A percentile compares a stretch with the other conserved stretches of the same genome.
Conservation (phyloP, 2,888 invertebrate genomes). For the Dolichopus griseipennis region DNA sequence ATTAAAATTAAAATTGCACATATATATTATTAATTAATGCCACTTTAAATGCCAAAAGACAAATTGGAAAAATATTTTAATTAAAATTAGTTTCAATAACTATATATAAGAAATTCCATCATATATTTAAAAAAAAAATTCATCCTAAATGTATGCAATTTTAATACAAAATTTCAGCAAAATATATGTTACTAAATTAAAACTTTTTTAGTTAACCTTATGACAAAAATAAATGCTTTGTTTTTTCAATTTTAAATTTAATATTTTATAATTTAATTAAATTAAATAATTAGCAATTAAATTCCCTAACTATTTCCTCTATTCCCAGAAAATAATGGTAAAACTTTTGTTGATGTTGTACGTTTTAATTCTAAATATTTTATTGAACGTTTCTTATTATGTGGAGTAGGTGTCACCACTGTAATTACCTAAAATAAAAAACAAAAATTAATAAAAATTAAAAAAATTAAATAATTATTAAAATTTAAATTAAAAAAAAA, state of each 20-base stretch:
- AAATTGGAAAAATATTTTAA: too few relatives aligned
- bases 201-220: background rate
- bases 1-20: too few relatives aligned
- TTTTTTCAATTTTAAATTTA: background rate
- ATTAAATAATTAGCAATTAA: background rate
- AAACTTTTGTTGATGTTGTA: background rate
- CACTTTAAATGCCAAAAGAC: too few relatives aligned
- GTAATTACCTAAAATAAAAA: constrained; percentile 31
- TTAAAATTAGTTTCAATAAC: too few relatives aligned
- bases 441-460: background rate
- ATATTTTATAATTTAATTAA: background rate
- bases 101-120: too few relatives aligned
- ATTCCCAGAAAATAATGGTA: background rate
- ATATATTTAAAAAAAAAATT: background rate
- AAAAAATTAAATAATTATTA: background rate
- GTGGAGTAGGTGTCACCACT: constrained; percentile 30
- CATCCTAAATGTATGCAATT: background rate
- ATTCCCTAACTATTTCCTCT: background rate
- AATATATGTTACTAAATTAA: background rate
- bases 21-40: too few relatives aligned
- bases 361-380: background rate
- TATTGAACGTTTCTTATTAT: constrained; percentile 5
- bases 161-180: background rate
- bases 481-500: background rate
- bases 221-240: background rate